A percentile compares a stretch with the other conserved stretches of the same genome.
These are phyloP conservation scores for Himantopus leucocephalus DNA, from an alignment of 2,113 vertebrate species.

Conservation along the genomic window DNA sequence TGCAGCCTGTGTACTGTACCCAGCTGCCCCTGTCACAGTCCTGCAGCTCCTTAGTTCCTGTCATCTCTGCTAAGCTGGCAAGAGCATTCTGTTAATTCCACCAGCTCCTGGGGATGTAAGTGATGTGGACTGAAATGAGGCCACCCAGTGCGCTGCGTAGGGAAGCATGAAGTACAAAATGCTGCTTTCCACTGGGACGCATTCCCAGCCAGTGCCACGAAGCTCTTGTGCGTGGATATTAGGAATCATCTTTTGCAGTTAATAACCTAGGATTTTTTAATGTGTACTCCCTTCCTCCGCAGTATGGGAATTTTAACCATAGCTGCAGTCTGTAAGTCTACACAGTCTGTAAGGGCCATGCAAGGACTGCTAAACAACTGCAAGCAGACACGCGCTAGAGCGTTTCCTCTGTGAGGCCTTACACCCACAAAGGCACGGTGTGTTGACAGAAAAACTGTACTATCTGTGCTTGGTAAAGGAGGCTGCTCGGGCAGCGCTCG, in stretches of 20 bases:
- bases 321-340: background rate
- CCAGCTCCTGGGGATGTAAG: background rate
- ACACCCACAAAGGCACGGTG: rapidly evolving
- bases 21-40: background rate
- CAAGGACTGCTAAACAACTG: background rate
- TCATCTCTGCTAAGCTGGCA: background rate
- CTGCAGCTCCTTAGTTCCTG: background rate
- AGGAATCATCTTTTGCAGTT: background rate
- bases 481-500: background rate
- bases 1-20: background rate
- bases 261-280: background rate
- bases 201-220: background rate
- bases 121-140: background rate
- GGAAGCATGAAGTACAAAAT: background rate
- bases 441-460: background rate
- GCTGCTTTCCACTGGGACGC: background rate
- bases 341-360: too few relatives aligned
- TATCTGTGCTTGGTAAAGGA: background rate
- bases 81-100: background rate
- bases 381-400: background rate
- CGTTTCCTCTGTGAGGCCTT: background rate
- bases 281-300: background rate
- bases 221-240: background rate
- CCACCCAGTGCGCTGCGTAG: background rate
- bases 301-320: rapidly evolving